Evolutionary conservation across 2,888 invertebrate genomes (phyloP).

Genomic region (Cataglyphis rosenhaueri): DNA sequence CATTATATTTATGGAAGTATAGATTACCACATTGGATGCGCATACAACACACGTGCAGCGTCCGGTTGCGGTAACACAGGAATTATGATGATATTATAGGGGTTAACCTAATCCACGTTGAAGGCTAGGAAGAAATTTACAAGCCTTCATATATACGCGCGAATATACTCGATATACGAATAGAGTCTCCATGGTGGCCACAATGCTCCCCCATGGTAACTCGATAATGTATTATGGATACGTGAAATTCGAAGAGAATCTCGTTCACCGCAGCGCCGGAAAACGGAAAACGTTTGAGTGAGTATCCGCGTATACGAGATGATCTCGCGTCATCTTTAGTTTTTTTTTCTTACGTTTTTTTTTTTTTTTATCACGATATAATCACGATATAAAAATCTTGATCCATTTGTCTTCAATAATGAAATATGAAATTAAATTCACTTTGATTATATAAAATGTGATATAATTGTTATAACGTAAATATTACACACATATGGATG

Average conservation of each 20-base stretch:
- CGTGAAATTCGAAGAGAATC: slow-evolving; percentile 79
- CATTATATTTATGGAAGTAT: slow-evolving; percentile 65
- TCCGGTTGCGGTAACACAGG: slow-evolving; percentile 68
- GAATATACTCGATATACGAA: slow-evolving; percentile 71
- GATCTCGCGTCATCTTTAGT: slow-evolving; percentile 64
- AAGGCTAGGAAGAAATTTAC: slow-evolving; percentile 74
- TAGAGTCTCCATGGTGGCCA: slow-evolving; percentile 72
- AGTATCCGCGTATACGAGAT: slow-evolving; percentile 64
- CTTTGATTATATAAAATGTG: not conserved
- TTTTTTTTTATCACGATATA: not conserved
- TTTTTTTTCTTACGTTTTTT: slow-evolving; percentile 54
- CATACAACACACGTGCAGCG: slow-evolving; percentile 24
- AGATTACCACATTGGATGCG: slow-evolving; percentile 58
- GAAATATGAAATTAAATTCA: not conserved
- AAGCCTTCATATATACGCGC: slow-evolving; percentile 67
- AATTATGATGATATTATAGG: slow-evolving; percentile 74
- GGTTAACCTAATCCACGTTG: slow-evolving; percentile 74
- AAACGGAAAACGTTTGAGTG: slow-evolving; percentile 76
- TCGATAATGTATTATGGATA: slow-evolving; percentile 82
- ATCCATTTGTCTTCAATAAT: not conserved
- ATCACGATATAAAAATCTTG: not conserved
- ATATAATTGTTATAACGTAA: not conserved
- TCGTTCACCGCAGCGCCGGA: slow-evolving; percentile 69
- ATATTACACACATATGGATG: not conserved
- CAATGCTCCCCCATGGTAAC: slow-evolving; percentile 82